Base-by-base conservation (phyloP, 1,140 invertebrate species). In the Phocides pigmalion region DNA sequence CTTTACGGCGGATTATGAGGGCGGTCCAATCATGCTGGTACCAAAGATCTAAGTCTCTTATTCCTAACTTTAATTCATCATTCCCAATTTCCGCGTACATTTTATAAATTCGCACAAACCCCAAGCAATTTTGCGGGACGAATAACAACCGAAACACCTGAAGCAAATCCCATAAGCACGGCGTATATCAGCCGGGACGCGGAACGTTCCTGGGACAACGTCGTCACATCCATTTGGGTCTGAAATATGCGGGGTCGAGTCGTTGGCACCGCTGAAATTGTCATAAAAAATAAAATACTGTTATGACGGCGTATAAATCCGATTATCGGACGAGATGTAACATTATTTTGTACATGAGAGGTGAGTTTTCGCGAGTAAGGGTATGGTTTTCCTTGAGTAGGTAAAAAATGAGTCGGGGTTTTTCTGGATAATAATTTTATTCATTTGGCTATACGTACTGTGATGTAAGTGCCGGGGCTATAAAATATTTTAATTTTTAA, bases 281-380 rank as follows among this genome's bases (percentile, higher is more conserved):
- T 56, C 53, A 56, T 56, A 56, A 56, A 56, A 56, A 56, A 25
- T 44, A 56, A 56, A 42, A 42, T 56, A 56, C 39, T 56, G 39
- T 56, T 56, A 56, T 42, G 37, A 44, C 20, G 42, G 14, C 37
- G 20, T 42, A 56, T 56, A 56, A 56, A 56, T 56, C 53, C 20
- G 53, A 56, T 56, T 56, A 56, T 56, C 39, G 19, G 39, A 42
- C 22, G 53, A 37, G n/a, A 56, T 28, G 53, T 56, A 28, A 44
- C 39, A 20, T 56, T 37, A 51, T 53, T 56, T 25, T 44, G 39
- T 41, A 56, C 53, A 53, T 39, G 11, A n/a, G 37, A 49, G 12
- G 22, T 49, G 46, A 49, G 46, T 3, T 49, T 39, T 0, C 8
- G 12, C 9, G n/a, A n/a, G 22, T 22, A 3, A 22, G 6, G 11